These are phyloP conservation scores for Ovis aries DNA, from an alignment of 2,113 vertebrate species.

Conservation along the genomic window DNA sequence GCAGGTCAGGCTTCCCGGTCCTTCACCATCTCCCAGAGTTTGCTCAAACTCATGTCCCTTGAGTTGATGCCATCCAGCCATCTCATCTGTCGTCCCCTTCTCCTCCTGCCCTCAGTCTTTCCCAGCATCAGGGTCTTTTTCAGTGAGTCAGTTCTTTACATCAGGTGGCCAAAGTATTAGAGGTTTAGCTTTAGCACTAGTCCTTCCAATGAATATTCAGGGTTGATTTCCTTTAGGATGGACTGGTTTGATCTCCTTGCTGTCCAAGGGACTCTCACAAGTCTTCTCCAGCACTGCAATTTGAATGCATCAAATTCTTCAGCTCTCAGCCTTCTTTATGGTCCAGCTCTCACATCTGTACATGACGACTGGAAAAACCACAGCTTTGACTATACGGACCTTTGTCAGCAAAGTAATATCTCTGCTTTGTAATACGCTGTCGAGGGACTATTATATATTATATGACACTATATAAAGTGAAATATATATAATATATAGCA, in stretches of 20 bases:
- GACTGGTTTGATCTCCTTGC: not conserved
- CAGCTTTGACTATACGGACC: not conserved
- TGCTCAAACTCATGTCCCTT: not conserved
- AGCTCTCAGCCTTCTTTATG: not conserved
- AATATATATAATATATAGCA: not conserved
- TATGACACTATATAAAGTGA: not conserved
- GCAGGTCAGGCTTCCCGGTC: not conserved
- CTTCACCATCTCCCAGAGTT: not conserved
- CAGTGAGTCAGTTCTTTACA: not conserved
- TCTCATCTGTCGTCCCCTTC: not conserved
- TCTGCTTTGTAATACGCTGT: not conserved
- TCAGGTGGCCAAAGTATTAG: not conserved
- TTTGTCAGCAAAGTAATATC: not conserved
- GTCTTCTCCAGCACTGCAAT: not conserved
- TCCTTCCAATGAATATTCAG: not conserved
- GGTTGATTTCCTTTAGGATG: not conserved
- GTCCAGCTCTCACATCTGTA: not conserved
- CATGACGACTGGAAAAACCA: not conserved
- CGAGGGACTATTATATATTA: not conserved
- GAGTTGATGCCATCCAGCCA: not conserved
- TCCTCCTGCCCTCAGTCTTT: not conserved
- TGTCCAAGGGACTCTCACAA: not conserved
- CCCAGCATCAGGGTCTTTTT: not conserved
- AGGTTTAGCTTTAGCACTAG: not conserved
- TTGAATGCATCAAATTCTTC: not conserved